Evolutionary conservation across 2,888 invertebrate genomes (phyloP), one percentile per base, ranked within the genome.

Genomic region (Plemyria rubiginata): DNA sequence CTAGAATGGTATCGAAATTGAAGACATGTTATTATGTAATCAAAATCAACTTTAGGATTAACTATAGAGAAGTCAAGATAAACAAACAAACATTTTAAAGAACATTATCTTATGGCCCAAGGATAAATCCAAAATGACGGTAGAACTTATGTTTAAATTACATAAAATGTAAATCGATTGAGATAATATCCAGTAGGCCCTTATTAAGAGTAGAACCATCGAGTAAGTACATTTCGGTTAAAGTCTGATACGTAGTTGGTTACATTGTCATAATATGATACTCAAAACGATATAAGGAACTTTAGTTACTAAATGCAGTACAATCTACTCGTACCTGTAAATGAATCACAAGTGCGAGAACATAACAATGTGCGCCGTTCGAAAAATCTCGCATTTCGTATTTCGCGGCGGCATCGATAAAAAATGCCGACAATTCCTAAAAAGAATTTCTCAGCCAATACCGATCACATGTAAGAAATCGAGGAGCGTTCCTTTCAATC

Each of bases 401-500:
- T 79, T 81, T 78, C 73, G 67, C 68, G 66, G 68, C 69, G 16
- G 36, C 72, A 78, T 75, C 73, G 65, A 76, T 78, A 85, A 86
- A 89, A 90, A 88, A 86, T 78, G 80, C 77, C 87, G 86, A 75
- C 84, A 81, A 82, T 81, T 70, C 79, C 77, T 78, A 86, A 87
- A 86, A 82, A 79, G 81, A 82, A 85, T 84, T 81, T 81, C 78
- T 79, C 82, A 88, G 85, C 85, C 87, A 88, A 90, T 89, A 87
- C 84, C 82, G 86, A 91, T 88, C 84, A 79, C 82, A 83, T 83
- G 86, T 87, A 85, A 84, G 84, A 85, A 88, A 89, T 88, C 82
- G 86, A 85, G 83, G 75, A 85, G 84, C 84, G 82, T 86, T 89
- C 87, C 84, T 85, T 92, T 88, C 90, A 91, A 91, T 87, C 91